Evolutionary conservation across 2,888 invertebrate species (phyloP).

Genomic region (Sericinus montela): DNA sequence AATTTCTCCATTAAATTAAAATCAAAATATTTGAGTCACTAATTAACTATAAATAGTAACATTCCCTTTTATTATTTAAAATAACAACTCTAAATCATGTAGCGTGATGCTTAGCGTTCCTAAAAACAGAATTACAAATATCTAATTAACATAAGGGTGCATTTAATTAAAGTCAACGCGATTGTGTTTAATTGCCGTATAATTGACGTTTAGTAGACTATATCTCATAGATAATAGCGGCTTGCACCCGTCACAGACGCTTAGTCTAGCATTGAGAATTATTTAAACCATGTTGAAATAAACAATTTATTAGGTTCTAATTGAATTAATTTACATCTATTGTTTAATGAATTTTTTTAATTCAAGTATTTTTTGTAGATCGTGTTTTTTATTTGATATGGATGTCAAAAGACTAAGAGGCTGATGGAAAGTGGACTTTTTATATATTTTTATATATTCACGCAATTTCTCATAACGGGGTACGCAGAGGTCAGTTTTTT

Average conservation of each 20-base stretch:
- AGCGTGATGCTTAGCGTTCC: conserved; percentile 4
- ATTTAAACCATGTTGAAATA: background rate
- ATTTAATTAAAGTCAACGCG: conserved; percentile 51
- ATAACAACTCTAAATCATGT: conserved; percentile 4
- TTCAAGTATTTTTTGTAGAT: no score
- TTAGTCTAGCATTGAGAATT: conserved; percentile 19
- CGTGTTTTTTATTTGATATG: no score
- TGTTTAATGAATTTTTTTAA: no score
- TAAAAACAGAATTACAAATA: conserved; percentile 21
- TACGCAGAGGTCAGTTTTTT: no score
- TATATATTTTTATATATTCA: no score
- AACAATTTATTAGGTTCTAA: conserved; percentile 7
- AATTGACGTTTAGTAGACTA: conserved; percentile 55
- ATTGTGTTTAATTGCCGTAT: conserved; percentile 61
- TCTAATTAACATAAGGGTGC: conserved; percentile 60
- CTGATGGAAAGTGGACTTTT: no score
- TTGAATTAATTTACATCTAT: conserved; percentile 9
- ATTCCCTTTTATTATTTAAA: background rate
- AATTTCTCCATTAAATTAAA: no score
- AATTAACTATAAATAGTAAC: no score
- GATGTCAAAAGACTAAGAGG: no score
- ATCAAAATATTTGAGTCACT: no score
- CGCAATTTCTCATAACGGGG: no score
- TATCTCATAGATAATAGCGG: conserved; percentile 30
- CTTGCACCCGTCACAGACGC: conserved; percentile 15